Conservation (phyloP, 1,140 invertebrate genomes). For the Eulimnadia texana region DNA sequence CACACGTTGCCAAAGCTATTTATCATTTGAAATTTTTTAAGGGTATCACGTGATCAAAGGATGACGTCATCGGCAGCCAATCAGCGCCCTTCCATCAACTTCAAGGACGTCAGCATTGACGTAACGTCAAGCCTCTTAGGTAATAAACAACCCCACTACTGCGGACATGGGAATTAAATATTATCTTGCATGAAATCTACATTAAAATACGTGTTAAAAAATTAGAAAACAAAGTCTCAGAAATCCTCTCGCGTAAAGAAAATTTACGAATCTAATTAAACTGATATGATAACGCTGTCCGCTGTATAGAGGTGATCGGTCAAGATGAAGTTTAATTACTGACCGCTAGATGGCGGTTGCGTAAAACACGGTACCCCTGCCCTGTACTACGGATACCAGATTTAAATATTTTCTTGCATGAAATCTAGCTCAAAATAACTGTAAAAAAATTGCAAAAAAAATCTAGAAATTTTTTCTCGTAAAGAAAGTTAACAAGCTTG, state of each 20-base stretch:
- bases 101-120: constrained; percentile 13
- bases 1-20: not conserved
- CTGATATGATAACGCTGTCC: too few species aligned
- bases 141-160: not conserved
- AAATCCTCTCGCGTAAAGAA: too few species aligned
- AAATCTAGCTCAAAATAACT: too few species aligned
- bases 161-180: not conserved
- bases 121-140: constrained; percentile 9
- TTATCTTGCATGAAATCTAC: not conserved
- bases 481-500: too few species aligned
- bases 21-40: not conserved
- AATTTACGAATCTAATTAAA: too few species aligned
- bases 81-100: not conserved
- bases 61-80: not conserved
- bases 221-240: not conserved
- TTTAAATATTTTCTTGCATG: too few species aligned
- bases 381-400: too few species aligned
- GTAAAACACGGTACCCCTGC: too few species aligned
- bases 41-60: not conserved
- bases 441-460: too few species aligned
- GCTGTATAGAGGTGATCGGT: too few species aligned
- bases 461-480: too few species aligned
- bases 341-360: too few species aligned
- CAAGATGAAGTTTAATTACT: not conserved
- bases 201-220: not conserved